Base-by-base conservation (phyloP, 2,113 vertebrate genomes). In the Gadus macrocephalus region DNA sequence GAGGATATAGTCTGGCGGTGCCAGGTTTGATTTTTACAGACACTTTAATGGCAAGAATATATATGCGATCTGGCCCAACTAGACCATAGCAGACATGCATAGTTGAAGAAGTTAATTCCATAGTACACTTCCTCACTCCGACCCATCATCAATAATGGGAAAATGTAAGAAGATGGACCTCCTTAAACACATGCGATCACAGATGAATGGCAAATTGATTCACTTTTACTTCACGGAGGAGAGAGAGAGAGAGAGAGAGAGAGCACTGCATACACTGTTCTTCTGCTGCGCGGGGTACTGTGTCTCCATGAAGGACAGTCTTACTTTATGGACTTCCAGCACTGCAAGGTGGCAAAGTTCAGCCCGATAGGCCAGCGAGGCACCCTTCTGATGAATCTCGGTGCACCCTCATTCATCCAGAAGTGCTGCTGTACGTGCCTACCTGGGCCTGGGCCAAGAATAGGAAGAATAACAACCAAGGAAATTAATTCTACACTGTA, bases 311-410 rank as follows among this genome's bases (percentile, higher is more conserved):
- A 88, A 79, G 70, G 83, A 85, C 75, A 64, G 25, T 25, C 62
- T 38, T 73, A 66, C 28, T 84, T 84, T 83, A 80, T 82, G 31
- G 72, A 84, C 78, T 67, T 12, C 8, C 11, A 16, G 63, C 80
- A 64, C 53, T 38, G 53, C 76, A 70, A 60, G 68, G 61, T 19
- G 62, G 78, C 74, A 87, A 75, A 80, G 80, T 84, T 86, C 80
- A 85, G 65, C 64, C 42, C 74, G 66, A 83, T 79, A 70, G 73
- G 70, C 64, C 56, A 74, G 70, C 65, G 60, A 66, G 75, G 69
- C 64, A 68, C 63, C 27, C 69, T 68, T 58, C 75, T 81, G 77
- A 85, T 82, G 71, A 83, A 90, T 81, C 78, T 64, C 65, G 73
- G 63, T 14, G 42, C 35, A 67, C 70, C 59, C 64, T n/a, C 71